Evolutionary conservation across 1,140 invertebrate genomes (phyloP).

Genomic region (Apis laboriosa): DNA sequence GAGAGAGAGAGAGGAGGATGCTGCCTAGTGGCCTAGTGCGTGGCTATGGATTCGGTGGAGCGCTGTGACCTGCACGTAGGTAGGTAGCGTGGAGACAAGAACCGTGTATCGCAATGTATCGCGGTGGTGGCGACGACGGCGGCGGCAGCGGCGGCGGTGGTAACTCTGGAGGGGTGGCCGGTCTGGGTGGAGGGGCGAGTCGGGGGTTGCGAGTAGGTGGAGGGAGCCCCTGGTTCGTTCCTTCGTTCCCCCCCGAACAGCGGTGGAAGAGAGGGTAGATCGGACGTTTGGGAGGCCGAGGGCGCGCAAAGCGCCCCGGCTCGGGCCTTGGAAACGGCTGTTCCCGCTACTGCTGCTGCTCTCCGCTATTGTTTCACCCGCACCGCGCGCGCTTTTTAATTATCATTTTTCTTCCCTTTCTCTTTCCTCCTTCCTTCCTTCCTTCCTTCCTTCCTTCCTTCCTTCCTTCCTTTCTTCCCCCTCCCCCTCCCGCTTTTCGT

Average conservation of each 20-base stretch:
- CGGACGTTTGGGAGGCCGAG: slow-evolving; percentile 67
- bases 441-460: background rate
- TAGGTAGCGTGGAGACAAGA: slow-evolving; percentile 77
- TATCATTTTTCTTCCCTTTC: background rate
- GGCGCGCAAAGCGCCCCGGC: slow-evolving; percentile 71
- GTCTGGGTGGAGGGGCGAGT: slow-evolving; percentile 64
- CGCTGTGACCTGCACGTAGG: slow-evolving; percentile 74
- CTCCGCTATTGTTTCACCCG: slow-evolving; percentile 25
- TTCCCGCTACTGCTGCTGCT: slow-evolving; percentile 19
- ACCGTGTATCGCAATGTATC: slow-evolving; percentile 80
- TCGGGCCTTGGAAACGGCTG: slow-evolving; percentile 68
- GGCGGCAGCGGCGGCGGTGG: slow-evolving; percentile 59
- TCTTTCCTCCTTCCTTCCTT: background rate
- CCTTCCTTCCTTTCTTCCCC: background rate
- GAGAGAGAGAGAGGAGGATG: background rate
- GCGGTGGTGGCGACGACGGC: slow-evolving; percentile 74
- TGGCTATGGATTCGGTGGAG: slow-evolving; percentile 71
- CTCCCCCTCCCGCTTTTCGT: too few species aligned
- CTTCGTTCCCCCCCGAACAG: slow-evolving; percentile 46
- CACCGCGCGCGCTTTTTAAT: slow-evolving; percentile 21
- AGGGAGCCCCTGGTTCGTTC: slow-evolving; percentile 67
- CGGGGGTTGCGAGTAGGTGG: slow-evolving; percentile 60
- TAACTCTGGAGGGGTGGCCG: slow-evolving; percentile 60
- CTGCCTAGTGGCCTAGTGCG: slow-evolving; percentile 71
- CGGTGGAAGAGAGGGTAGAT: slow-evolving; percentile 72